Base-by-base conservation (phyloP, 1,140 invertebrate genomes). In the Lysiphlebus fabarum region DNA sequence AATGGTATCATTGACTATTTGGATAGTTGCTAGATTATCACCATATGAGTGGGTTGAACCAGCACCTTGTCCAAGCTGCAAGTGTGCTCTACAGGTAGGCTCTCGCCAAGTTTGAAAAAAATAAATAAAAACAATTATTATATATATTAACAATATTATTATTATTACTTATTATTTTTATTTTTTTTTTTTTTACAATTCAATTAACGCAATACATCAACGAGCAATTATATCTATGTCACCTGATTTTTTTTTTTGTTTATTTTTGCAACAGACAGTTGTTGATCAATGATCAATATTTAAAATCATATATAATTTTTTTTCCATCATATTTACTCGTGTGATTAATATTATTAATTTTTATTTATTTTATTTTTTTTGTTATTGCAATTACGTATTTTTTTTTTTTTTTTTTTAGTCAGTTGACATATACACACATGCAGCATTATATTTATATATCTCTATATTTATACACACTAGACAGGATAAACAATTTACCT, bases 31-130 rank as follows among this genome's bases (percentile, higher is more conserved):
- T 38, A 74, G 82, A 54, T 86, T 89, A 67, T 87, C 84, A 34
- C 86, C 86, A 17, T 85, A 87, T 69, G 87, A 89, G 69, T 88
- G 86, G 87, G 70, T 86, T 75, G 77, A 86, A 79, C 64, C 85
- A 78, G 73, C 84, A 76, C 62, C 87, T 68, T 81, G 83, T 78
- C 72, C 79, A 44, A 69, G 72, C 68, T 78, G 76, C 74, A 78
- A 77, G 53, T 76, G 75, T 62, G 73, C 76, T 26, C 66, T 78
- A 60, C 73, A 78, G 75, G 75, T 78, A 78, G 73, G 74, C 74
- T 70, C 71, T 69, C 66, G 74, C 65, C 75, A 63, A 69, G 69
- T 70, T 72, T 70, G 71, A 65, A 65, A 14, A 17, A 26, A 47
- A 26, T 2, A 26, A 26, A 26, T 26, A 1, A 26, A 26, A 40